Evolutionary conservation across 2,797 vertebrate species (phyloP).

Genomic region (Myotis findleyi): DNA sequence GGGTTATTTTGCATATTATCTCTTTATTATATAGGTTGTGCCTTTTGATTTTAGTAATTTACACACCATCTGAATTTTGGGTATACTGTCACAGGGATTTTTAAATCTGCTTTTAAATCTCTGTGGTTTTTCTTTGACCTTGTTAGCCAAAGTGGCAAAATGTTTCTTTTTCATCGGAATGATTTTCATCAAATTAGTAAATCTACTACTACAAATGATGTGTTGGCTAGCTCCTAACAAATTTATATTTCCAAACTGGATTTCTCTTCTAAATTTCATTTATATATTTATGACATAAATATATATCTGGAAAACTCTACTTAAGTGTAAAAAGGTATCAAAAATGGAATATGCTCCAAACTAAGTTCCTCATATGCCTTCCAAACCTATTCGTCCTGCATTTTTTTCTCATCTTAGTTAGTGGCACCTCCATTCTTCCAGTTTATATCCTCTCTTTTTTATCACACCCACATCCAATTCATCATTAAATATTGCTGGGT

Average conservation of each 20-base stretch:
- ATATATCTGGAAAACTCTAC: not conserved
- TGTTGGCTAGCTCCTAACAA: not conserved
- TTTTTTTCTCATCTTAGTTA: not conserved
- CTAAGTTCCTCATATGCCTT: not conserved
- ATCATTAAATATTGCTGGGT: not conserved
- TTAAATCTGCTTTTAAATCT: not conserved
- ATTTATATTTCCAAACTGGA: not conserved
- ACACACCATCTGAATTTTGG: not conserved
- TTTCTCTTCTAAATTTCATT: not conserved
- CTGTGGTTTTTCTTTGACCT: not conserved
- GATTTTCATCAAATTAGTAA: not conserved
- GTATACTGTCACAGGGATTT: not conserved
- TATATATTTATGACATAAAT: not conserved
- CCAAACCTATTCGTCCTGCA: not conserved
- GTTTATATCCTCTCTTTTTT: not conserved
- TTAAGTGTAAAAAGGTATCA: not conserved
- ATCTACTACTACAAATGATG: not conserved
- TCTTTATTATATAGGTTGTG: not conserved
- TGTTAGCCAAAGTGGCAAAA: not conserved
- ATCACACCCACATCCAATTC: not conserved
- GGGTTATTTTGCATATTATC: too few species aligned
- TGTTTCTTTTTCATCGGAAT: too few species aligned
- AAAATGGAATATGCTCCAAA: not conserved
- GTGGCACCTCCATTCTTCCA: not conserved
- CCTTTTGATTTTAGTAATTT: conserved; percentile 39